phyloP scores from a whole-genome alignment of 2,888 invertebrate genomes.

The Metalampra italica region DNA sequence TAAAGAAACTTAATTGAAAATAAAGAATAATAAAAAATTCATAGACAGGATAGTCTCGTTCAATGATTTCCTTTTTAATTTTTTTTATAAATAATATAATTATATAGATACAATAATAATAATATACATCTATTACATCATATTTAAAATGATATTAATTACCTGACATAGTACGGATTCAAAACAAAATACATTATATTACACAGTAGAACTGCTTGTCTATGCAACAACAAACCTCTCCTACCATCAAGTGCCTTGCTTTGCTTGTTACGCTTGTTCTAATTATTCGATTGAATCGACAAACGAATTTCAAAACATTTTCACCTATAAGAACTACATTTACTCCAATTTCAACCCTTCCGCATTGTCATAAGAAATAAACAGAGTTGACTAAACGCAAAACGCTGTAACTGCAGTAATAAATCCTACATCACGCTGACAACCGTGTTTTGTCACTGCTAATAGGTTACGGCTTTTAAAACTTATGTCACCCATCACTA shows the following conservation, averaged over 20 bases:
- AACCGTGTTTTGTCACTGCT: conserved; percentile 68
- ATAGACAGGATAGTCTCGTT: too few species aligned
- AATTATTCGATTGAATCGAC: conserved; percentile 51
- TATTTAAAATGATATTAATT: too few species aligned
- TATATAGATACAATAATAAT: too few species aligned
- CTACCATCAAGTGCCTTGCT: conserved; percentile 39
- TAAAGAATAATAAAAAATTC: too few species aligned
- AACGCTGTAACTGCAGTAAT: conserved; percentile 24
- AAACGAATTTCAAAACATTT: conserved; percentile 13
- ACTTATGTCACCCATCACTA: conserved; percentile 40
- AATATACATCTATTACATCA: too few species aligned
- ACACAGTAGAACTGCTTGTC: not conserved
- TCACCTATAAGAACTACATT: not conserved
- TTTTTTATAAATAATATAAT: too few species aligned
- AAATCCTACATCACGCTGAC: conserved; percentile 66
- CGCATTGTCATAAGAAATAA: not conserved
- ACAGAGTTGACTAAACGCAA: not conserved
- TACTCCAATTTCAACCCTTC: not conserved
- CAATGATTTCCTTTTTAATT: too few species aligned
- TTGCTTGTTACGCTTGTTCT: conserved; percentile 55
- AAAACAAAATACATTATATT: conserved; percentile 1
- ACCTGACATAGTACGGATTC: too few species aligned
- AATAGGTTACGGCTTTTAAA: conserved; percentile 62
- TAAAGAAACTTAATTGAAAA: not conserved
- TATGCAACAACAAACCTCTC: conserved; percentile 12